These are phyloP conservation scores for Lymantria dispar DNA, from an alignment of 2,888 invertebrate species.

Conservation along the genomic window DNA sequence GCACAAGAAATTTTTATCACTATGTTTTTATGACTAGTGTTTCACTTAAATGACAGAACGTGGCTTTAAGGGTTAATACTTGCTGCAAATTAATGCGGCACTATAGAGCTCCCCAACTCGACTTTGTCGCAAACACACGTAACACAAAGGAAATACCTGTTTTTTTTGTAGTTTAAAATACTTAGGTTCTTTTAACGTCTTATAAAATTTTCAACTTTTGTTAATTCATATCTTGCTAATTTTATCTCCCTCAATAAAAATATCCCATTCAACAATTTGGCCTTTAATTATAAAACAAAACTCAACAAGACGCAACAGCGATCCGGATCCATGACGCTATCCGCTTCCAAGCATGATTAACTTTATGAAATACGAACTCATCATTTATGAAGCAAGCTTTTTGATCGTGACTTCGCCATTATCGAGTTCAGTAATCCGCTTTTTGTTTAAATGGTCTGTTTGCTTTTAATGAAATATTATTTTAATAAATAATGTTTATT, in stretches of 20 bases:
- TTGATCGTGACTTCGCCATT: slow-evolving; percentile 29
- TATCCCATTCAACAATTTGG: not conserved
- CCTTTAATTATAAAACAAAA: slow-evolving; percentile 6
- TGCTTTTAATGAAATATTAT: slow-evolving; percentile 22
- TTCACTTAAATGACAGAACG: no score
- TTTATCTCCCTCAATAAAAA: not conserved
- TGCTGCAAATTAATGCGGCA: no score
- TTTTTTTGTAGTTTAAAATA: no score
- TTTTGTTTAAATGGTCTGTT: slow-evolving; percentile 26
- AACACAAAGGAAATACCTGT: no score
- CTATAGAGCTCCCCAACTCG: no score
- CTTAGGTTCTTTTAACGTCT: no score
- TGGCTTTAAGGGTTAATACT: no score
- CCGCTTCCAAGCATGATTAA: slow-evolving; percentile 33
- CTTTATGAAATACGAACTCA: slow-evolving; percentile 43
- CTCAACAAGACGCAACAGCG: slow-evolving; percentile 6
- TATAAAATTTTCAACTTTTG: no score
- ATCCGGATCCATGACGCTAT: slow-evolving; percentile 14
- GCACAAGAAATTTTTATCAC: no score
- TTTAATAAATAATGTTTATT: slow-evolving; percentile 2
- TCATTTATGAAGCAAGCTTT: slow-evolving; percentile 43
- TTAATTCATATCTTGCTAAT: not conserved
- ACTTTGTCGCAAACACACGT: no score
- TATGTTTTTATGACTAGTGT: not conserved
- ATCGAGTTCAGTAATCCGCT: slow-evolving; percentile 30